Evolutionary conservation across 2,797 vertebrate genomes (phyloP), one percentile per base, ranked within the genome.

Genomic region (Lithobates sylvaticus): DNA sequence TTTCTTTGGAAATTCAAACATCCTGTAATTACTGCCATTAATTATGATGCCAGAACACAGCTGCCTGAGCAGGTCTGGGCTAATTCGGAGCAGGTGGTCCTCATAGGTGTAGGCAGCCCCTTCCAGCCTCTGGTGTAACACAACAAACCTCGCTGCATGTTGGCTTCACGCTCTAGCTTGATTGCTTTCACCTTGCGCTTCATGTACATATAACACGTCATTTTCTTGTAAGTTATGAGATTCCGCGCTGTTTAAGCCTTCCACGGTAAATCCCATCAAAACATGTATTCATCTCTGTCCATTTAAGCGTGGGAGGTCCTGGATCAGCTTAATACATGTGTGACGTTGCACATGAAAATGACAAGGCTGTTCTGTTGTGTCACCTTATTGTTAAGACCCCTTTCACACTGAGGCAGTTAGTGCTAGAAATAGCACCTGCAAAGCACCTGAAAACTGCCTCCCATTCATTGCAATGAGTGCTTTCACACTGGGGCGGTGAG

Each of bases 81-180:
- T 79, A 69, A 87, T 64, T 1, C 87, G 73, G 23, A 86, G 84
- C n/a, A 87, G 83, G 64, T 79, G 65, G 1, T 61, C 64, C 5
- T 10, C 76, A 9, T 83, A 76, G 79, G 65, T 82, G 29, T 23
- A 44, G 32, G 34, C 75, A 18, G 26, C 65, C 73, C 32, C 64
- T n/a, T 47, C 70, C 64, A 23, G 23, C 32, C 78, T 69, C 64
- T 42, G 29, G 26, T 18, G 18, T 71, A 71, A 18, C 12, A 61
- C 47, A 73, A 73, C 36, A n/a, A 67, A 23, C 70, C 2, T n/a
- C 16, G 39, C 44, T 18, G 15, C 39, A 47, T 27, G 80, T 26
- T 50, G 29, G 58, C 50, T 3, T 42, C 21, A 4, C 23, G 29
- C 16, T 26, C 23, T 23, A 27, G n/a, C 65, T 42, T 68, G 77